These are phyloP conservation scores for Ahaetulla prasina DNA, from an alignment of 2,113 vertebrate genomes.

Conservation along the genomic window DNA sequence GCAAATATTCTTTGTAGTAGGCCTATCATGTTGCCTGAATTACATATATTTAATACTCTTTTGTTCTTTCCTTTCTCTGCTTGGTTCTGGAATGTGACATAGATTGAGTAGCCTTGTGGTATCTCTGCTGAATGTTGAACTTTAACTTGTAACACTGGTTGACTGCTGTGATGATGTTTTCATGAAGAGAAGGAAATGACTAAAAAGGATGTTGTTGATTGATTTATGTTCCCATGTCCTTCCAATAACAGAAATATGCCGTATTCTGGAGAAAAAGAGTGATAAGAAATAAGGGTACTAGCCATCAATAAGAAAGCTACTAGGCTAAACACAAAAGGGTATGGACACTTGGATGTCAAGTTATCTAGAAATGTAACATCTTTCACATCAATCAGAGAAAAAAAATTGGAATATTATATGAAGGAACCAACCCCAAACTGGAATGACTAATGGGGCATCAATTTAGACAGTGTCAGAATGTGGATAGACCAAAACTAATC, in stretches of 20 bases:
- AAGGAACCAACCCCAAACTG: not conserved
- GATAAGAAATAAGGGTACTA: not conserved
- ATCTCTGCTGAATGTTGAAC: not conserved
- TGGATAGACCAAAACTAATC: not conserved
- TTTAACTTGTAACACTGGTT: not conserved
- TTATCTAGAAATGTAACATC: not conserved
- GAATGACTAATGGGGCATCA: not conserved
- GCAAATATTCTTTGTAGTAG: not conserved
- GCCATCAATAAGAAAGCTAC: not conserved
- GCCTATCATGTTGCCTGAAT: not conserved
- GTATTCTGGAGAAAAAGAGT: not conserved
- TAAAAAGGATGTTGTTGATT: not conserved
- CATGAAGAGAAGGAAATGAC: not conserved
- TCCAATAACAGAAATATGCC: not conserved
- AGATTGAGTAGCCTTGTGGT: not conserved
- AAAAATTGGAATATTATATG: not conserved
- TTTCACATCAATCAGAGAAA: not conserved
- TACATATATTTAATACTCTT: not conserved
- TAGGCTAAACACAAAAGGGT: not conserved
- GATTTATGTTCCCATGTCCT: not conserved
- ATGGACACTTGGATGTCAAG: not conserved
- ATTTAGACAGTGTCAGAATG: not conserved
- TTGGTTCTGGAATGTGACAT: not conserved
- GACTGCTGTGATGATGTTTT: not conserved
- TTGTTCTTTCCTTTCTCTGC: not conserved